phyloP scores from a whole-genome alignment of 2,888 invertebrate genomes.

The Ferdinandea cuprea region DNA sequence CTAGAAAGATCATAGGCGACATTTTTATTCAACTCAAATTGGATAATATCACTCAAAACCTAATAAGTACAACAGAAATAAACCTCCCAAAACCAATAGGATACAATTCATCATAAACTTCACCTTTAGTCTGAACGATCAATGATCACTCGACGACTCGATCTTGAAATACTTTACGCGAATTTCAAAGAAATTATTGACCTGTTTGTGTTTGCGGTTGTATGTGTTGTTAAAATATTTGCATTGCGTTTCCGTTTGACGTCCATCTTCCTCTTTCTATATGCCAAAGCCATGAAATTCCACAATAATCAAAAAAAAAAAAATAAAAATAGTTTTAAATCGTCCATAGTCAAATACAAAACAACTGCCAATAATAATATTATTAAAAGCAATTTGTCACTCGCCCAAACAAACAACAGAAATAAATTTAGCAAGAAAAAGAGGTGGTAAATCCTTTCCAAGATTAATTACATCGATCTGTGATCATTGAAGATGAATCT shows the following conservation, averaged over 20 bases:
- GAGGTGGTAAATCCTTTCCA: conserved; percentile 7
- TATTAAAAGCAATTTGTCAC: conserved; percentile 52
- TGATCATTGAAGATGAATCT: conserved; percentile 14
- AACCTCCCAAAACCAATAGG: conserved; percentile 2
- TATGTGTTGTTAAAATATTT: conserved; percentile 46
- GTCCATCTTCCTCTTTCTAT: conserved; percentile 25
- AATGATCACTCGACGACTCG: background rate
- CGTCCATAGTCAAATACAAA: conserved; percentile 13
- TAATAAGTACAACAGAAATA: conserved; percentile 5
- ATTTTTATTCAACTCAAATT: too few relatives aligned
- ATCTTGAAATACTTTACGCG: conserved; percentile 40
- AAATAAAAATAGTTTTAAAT: conserved; percentile 16
- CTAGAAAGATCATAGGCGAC: too few relatives aligned
- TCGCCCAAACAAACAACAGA: conserved; percentile 8
- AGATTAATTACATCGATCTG: conserved; percentile 22
- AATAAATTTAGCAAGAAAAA: background rate
- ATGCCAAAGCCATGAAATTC: conserved; percentile 35
- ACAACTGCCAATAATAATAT: conserved; percentile 62
- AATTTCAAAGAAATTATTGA: conserved; percentile 40
- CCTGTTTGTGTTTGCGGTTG: conserved; percentile 32
- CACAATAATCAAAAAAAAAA: background rate
- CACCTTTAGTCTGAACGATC: conserved; percentile 20
- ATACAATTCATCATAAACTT: conserved; percentile 20
- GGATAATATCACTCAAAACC: conserved; percentile 10
- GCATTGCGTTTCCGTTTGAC: conserved; percentile 59